Percentiles rank a stretch among this genome's conserved stretches.
These are phyloP conservation scores for Callospermophilus lateralis DNA, from an alignment of 2,113 vertebrate species.

Conservation along the genomic window DNA sequence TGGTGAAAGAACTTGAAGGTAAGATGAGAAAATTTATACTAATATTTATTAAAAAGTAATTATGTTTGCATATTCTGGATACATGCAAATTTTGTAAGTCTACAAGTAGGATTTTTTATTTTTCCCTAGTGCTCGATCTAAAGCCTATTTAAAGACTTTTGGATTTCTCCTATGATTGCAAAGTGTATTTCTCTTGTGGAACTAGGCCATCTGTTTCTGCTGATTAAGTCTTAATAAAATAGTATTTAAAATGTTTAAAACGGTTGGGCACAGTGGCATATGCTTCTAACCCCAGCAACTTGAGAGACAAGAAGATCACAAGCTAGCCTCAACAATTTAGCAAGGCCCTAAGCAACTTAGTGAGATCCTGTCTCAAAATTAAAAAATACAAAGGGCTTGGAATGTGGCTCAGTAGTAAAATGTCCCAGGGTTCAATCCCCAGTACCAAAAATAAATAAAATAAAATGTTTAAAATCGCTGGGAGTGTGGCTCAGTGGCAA, in stretches of 20 bases:
- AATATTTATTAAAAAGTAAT: not conserved
- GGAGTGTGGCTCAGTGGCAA: not conserved
- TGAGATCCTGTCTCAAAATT: too few species aligned
- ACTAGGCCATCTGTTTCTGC: slow-evolving; percentile 27
- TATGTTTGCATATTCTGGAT: not conserved
- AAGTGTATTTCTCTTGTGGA: not conserved
- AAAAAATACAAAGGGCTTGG: too few species aligned
- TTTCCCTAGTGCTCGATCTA: not conserved
- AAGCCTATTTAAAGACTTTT: not conserved
- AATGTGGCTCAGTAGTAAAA: too few species aligned
- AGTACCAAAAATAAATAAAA: too few species aligned
- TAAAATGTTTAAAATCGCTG: not conserved
- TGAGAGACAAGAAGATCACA: too few species aligned
- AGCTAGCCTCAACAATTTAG: too few species aligned
- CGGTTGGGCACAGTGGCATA: not conserved
- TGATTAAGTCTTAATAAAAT: slow-evolving; percentile 9
- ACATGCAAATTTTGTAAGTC: not conserved
- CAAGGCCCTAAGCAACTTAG: too few species aligned
- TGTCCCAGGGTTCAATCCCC: too few species aligned
- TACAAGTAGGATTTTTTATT: not conserved
- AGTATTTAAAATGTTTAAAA: slow-evolving; percentile 17
- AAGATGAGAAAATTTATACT: slow-evolving; percentile 66
- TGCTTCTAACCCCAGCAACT: too few species aligned
- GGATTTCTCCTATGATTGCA: not conserved
- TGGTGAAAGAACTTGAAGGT: slow-evolving; percentile 99